phyloP scores from a whole-genome alignment of 2,888 invertebrate genomes.

The Parnassius mnemosyne region DNA sequence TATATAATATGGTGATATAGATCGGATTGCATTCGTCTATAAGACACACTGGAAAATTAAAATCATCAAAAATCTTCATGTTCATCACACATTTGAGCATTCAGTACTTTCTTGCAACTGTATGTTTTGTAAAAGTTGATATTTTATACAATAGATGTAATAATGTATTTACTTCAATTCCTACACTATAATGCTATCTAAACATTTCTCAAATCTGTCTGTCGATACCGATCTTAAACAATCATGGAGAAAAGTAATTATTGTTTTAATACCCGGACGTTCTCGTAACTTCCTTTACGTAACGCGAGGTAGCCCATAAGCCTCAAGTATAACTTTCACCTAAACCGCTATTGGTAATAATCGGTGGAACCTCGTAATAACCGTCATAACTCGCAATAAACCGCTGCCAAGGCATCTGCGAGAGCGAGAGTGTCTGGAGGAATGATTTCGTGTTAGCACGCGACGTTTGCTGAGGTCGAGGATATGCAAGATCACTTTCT shows the following conservation, averaged over 20 bases:
- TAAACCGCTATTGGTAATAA: constrained; percentile 36
- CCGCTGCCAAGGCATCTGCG: constrained; percentile 29
- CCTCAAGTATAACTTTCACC: constrained; percentile 26
- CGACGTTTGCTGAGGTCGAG: constrained; percentile 50
- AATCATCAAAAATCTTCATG: too few relatives aligned
- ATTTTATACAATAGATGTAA: too few relatives aligned
- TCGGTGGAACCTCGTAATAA: constrained; percentile 52
- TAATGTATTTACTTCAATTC: too few relatives aligned
- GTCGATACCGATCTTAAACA: constrained; percentile 5
- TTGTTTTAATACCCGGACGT: constrained; percentile 14
- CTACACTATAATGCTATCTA: too few relatives aligned
- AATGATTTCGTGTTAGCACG: constrained; percentile 72
- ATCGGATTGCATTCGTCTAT: too few relatives aligned
- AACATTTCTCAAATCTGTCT: background rate
- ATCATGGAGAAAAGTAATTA: constrained; percentile 14
- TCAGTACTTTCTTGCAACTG: too few relatives aligned
- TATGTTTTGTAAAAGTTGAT: too few relatives aligned
- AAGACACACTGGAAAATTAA: too few relatives aligned
- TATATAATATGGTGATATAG: too few relatives aligned
- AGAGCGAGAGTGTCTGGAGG: constrained; percentile 68
- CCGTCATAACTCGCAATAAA: constrained; percentile 54
- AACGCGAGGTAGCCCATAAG: constrained; percentile 20
- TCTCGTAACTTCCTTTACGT: constrained; percentile 20
- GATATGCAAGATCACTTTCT: constrained; percentile 58
- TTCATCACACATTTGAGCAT: too few relatives aligned